These are phyloP conservation scores for Macrophya alboannulata DNA, from an alignment of 2,888 invertebrate genomes.

Conservation along the genomic window DNA sequence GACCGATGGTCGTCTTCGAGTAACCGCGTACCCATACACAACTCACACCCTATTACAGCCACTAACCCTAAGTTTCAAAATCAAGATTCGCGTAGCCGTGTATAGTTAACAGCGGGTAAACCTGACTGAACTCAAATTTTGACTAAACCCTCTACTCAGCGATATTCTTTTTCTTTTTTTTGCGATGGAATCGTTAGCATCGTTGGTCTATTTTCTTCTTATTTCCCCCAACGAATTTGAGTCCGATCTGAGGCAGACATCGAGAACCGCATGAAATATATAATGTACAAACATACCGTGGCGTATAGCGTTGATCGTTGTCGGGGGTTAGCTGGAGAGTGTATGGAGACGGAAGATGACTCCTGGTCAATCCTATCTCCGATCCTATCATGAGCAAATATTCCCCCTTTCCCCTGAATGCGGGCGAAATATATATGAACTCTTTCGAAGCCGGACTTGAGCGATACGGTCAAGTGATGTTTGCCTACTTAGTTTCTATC, in stretches of 20 bases:
- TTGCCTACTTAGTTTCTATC: conserved; percentile 54
- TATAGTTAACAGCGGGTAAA: neutral
- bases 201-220: neutral
- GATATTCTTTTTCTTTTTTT: neutral
- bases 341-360: conserved; percentile 57
- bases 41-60: neutral
- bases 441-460: conserved; percentile 48
- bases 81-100: conserved; percentile 30
- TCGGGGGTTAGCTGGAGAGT: conserved; percentile 21
- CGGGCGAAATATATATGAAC: conserved; percentile 37
- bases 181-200: neutral
- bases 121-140: neutral
- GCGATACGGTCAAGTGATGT: conserved; percentile 50
- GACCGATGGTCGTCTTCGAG: conserved; percentile 76
- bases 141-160: neutral
- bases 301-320: conserved; percentile 33
- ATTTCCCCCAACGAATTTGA: neutral
- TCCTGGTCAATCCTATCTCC: conserved; percentile 76
- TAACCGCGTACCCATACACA: conserved; percentile 54
- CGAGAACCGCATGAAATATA: conserved; percentile 47
- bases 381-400: conserved; percentile 77
- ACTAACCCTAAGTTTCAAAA: conserved; percentile 15
- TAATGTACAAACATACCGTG: conserved; percentile 19
- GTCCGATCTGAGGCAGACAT: conserved; percentile 37
- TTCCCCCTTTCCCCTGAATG: conserved; percentile 57